Conservation (phyloP, 2,888 invertebrate species). For the Coremacera marginata region DNA sequence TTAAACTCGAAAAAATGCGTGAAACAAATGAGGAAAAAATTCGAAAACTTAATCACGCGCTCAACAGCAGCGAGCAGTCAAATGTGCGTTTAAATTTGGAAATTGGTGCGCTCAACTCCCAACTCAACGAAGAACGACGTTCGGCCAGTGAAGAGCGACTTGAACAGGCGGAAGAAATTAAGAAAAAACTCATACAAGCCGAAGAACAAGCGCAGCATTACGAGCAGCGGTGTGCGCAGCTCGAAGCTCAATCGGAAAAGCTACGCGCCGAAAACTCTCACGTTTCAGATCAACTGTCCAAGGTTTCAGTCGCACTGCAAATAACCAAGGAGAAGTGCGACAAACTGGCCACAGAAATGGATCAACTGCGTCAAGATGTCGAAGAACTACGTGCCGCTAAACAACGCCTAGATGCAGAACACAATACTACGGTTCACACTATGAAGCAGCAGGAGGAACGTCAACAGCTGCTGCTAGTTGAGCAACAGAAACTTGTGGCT, state of each 20-base stretch:
- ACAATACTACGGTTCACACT: conserved; percentile 45
- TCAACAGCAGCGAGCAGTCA: conserved; percentile 51
- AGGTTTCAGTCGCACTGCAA: conserved; percentile 47
- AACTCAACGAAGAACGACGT: conserved; percentile 48
- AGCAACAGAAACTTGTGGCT: conserved; percentile 43
- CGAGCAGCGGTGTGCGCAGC: conserved; percentile 37
- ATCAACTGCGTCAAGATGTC: conserved; percentile 47
- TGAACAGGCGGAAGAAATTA: conserved; percentile 44
- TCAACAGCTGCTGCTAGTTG: conserved; percentile 45
- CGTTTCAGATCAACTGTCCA: conserved; percentile 51
- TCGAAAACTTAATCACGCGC: conserved; percentile 51
- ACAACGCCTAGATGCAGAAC: conserved; percentile 48
- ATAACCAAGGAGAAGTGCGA: conserved; percentile 48
- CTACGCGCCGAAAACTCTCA: conserved; percentile 49
- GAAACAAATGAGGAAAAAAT: conserved; percentile 52
- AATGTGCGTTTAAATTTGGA: conserved; percentile 57
- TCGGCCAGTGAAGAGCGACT: conserved; percentile 41
- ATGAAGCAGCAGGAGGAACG: conserved; percentile 49
- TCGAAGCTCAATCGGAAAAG: conserved; percentile 39
- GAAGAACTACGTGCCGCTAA: conserved; percentile 46
- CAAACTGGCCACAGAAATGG: conserved; percentile 48
- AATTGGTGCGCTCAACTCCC: conserved; percentile 56
- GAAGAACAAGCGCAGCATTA: conserved; percentile 43
- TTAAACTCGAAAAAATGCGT: conserved; percentile 54
- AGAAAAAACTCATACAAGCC: conserved; percentile 43